These are phyloP conservation scores for Grammomys dolichurus DNA, from an alignment of 2,113 vertebrate genomes.

Conservation along the genomic window DNA sequence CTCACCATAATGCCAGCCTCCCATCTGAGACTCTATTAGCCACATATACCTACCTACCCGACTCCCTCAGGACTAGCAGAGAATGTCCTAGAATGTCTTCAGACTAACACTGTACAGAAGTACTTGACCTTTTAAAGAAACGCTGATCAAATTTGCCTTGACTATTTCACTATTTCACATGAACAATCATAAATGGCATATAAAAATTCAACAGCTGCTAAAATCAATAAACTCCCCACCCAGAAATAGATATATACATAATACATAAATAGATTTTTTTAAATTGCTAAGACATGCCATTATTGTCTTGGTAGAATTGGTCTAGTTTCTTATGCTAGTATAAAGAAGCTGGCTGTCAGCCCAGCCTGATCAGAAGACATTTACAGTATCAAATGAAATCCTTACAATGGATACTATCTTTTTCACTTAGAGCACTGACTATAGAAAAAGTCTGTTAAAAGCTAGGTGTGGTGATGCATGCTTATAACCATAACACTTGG, in stretches of 20 bases:
- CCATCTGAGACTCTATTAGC: constrained; percentile 65
- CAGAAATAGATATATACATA: constrained; percentile 53
- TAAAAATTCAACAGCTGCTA: constrained; percentile 82
- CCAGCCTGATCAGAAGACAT: background rate
- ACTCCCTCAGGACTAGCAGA: constrained; percentile 38
- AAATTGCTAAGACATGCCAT: constrained; percentile 75
- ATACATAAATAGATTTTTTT: constrained; percentile 62
- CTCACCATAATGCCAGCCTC: background rate
- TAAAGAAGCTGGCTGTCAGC: constrained; percentile 21
- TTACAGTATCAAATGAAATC: constrained; percentile 29
- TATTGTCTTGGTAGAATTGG: constrained; percentile 64
- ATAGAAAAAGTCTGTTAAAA: constrained; percentile 28
- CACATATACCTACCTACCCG: constrained; percentile 26
- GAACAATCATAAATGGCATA: constrained; percentile 81
- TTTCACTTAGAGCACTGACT: constrained; percentile 28
- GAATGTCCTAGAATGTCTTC: constrained; percentile 61
- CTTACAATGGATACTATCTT: background rate
- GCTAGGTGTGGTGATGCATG: background rate
- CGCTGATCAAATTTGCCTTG: constrained; percentile 81
- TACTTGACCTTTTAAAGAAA: constrained; percentile 76
- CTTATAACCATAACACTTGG: background rate
- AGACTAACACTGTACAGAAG: constrained; percentile 74
- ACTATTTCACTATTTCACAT: constrained; percentile 81
- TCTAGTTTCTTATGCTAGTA: background rate
- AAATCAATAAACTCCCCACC: constrained; percentile 84